These are phyloP conservation scores for Plemyria rubiginata DNA, from an alignment of 2,888 invertebrate species.

Conservation along the genomic window DNA sequence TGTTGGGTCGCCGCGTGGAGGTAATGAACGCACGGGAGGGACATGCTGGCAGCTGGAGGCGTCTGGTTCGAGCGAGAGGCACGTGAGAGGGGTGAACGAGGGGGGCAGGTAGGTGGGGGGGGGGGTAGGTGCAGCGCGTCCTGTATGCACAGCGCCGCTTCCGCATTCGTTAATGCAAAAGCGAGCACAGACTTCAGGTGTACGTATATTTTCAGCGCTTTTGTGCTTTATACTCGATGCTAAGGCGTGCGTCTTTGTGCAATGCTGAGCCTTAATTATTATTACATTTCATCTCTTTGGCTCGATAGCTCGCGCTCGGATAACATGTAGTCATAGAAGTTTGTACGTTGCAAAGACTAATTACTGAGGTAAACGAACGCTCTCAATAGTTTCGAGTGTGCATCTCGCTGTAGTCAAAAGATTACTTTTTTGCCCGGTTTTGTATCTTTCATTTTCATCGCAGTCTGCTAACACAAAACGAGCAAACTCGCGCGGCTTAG, in stretches of 20 bases:
- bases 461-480: constrained; percentile 63
- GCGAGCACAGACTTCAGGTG: constrained; percentile 83
- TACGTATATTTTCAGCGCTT: constrained; percentile 84
- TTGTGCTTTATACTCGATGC: constrained; percentile 79
- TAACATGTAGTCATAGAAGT: constrained; percentile 46
- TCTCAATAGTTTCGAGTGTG: constrained; percentile 40
- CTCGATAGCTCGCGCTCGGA: constrained; percentile 53
- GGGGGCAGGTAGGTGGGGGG: constrained; percentile 46
- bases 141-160: constrained; percentile 84
- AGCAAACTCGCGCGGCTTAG: constrained; percentile 71
- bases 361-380: constrained; percentile 43
- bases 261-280: constrained; percentile 78
- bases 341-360: constrained; percentile 47
- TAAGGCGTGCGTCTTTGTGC: constrained; percentile 81
- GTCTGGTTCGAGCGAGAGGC: constrained; percentile 75
- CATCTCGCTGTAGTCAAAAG: constrained; percentile 35
- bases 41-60: constrained; percentile 75
- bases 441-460: constrained; percentile 57
- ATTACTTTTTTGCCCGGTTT: constrained; percentile 41
- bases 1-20: constrained; percentile 77
- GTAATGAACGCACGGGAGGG: constrained; percentile 84
- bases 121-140: constrained; percentile 71
- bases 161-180: constrained; percentile 85
- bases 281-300: constrained; percentile 73
- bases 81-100: constrained; percentile 43